Evolutionary conservation across 1,140 invertebrate species (phyloP), one percentile per base, ranked within the genome.

Genomic region (Caenorhabditis brenneri): DNA sequence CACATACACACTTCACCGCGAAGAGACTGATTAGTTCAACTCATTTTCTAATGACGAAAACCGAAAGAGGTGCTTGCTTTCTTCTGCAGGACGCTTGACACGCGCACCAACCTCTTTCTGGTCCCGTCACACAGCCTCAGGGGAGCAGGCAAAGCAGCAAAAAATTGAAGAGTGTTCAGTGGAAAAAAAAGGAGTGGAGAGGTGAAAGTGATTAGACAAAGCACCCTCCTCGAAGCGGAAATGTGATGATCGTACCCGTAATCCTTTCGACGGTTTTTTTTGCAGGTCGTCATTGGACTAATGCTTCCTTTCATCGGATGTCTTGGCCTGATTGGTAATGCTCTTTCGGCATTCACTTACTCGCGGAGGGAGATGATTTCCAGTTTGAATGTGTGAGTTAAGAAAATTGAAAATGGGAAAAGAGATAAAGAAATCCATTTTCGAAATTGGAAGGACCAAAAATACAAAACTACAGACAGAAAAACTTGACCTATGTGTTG

Each of bases 271-370:
- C 36, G 5, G 65, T 74, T 74, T 33, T 51, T 24, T 55, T 86
- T 85, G 58, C 84, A 86, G 85, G 36, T 80, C 36, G 80, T 86
- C 29, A 87, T 87, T 49, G 87, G 87, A 69, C 69, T 87, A 60
- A 42, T 84, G n/a, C 81, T 87, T n/a, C 87, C 87, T 9, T 12
- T 80, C 22, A 86, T 87, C 48, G 87, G 87, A 33, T 53, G 65
- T 24, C 80, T 87, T 31, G 87, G 87, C 10, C 46, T 87, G 16
- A 55, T 87, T 42, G 87, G 87, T 24, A 83, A 87, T 79, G 36
- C 83, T 29, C 60, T 87, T 29, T 87, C 86, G 27, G 84, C 86
- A n/a, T 87, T 87, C 84, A 84, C 86, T 12, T 87, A 87, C 79
- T 86, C 86, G 19, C 29, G 86, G n/a, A 78, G 79, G 49, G 79